Conservation (phyloP, 2,888 invertebrate genomes). For the Oegoconia quadripuncta region DNA sequence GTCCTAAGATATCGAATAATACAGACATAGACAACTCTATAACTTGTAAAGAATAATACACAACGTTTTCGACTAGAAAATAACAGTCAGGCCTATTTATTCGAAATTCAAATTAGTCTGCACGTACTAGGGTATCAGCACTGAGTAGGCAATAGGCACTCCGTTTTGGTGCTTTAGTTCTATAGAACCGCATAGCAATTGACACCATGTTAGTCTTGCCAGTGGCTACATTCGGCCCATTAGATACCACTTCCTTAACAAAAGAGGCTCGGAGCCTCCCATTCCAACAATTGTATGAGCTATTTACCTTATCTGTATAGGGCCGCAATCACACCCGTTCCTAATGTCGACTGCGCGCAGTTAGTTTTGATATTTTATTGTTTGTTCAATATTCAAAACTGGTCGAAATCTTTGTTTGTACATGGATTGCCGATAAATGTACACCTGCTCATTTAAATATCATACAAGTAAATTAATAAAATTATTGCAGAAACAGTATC, state of each 20-base stretch:
- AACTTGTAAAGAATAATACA: constrained; percentile 8
- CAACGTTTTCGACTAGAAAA: constrained; percentile 15
- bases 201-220: constrained; percentile 72
- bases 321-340: constrained; percentile 67
- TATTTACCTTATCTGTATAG: constrained; percentile 76
- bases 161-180: constrained; percentile 31
- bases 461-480: neutral
- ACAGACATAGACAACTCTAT: constrained; percentile 20
- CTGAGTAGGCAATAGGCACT: constrained; percentile 38
- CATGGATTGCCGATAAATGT: neutral
- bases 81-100: constrained; percentile 51
- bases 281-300: constrained; percentile 77
- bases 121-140: constrained; percentile 33
- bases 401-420: neutral
- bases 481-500: too few species aligned
- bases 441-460: neutral
- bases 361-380: constrained; percentile 38
- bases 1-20: constrained; percentile 15
- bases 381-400: constrained; percentile 5
- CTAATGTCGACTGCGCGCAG: constrained; percentile 32
- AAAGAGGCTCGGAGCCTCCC: constrained; percentile 67
- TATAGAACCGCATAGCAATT: constrained; percentile 47
- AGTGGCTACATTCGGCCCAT: constrained; percentile 62
- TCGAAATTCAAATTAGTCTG: constrained; percentile 50
- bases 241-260: constrained; percentile 73